Conservation (phyloP, 2,888 invertebrate species). For the Melanostoma mellinum region DNA sequence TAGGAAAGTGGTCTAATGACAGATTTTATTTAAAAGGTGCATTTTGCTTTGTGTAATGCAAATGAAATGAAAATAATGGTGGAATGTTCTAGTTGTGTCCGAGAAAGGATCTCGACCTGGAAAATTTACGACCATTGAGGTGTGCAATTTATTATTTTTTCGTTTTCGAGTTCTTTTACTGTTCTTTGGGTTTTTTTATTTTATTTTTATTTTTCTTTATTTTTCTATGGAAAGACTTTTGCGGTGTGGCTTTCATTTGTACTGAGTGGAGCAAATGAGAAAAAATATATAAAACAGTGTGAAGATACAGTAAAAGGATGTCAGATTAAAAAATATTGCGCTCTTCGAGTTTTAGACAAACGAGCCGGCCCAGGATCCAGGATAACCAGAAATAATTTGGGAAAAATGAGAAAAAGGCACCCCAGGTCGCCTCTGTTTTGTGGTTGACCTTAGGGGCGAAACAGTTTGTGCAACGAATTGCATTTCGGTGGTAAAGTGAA, state of each 20-base stretch:
- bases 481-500: slow-evolving; percentile 61
- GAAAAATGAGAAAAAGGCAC: neutral
- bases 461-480: slow-evolving; percentile 57
- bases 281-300: slow-evolving; percentile 30
- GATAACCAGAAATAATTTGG: slow-evolving; percentile 60
- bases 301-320: slow-evolving; percentile 40
- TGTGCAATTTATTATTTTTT: slow-evolving; percentile 59
- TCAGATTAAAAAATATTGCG: slow-evolving; percentile 52
- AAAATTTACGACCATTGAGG: slow-evolving; percentile 62
- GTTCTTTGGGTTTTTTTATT: neutral
- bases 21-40: slow-evolving; percentile 65
- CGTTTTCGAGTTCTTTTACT: slow-evolving; percentile 13
- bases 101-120: slow-evolving; percentile 50
- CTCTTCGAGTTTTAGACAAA: slow-evolving; percentile 25
- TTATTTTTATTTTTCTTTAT: neutral
- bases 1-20: slow-evolving; percentile 41
- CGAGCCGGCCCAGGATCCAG: neutral
- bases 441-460: slow-evolving; percentile 61
- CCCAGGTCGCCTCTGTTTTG: slow-evolving; percentile 35
- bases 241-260: slow-evolving; percentile 2
- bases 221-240: slow-evolving; percentile 1
- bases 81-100: slow-evolving; percentile 20
- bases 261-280: neutral
- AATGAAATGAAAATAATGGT: slow-evolving; percentile 62
- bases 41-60: slow-evolving; percentile 54